Base-by-base conservation (phyloP, 2,797 vertebrate genomes). In the Molothrus aeneus region DNA sequence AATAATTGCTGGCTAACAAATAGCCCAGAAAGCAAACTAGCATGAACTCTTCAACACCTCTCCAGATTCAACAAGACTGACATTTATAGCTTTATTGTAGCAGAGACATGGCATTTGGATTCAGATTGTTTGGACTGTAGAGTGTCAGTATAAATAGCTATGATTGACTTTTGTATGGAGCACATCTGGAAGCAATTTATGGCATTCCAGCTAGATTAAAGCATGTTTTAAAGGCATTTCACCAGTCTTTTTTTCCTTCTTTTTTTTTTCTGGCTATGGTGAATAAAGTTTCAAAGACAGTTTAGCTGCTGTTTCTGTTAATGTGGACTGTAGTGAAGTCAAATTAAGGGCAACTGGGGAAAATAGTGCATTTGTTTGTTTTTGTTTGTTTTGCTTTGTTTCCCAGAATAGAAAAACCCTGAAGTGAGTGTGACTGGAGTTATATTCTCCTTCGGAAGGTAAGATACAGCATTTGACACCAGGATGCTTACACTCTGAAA, bases 111-210 rank as follows among this genome's bases (percentile, higher is more conserved):
- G 97, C 97, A 98, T 97, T 97, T 97, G 93, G 96, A 98, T 97
- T 98, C 95, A 94, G 98, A 97, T 98, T 98, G 98, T 98, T 98
- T 98, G 97, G 97, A 97, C 97, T 98, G 97, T 97, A 97, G 97
- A 97, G 97, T 98, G 98, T 98, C 97, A 97, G 98, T 97, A 97
- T 98, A 98, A 98, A 97, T 97, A 97, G 97, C 97, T 98, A 98
- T 99, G 98, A 98, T 98, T 98, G 98, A 98, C 98, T 98, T 98
- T 98, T 98, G 97, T 92, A 86, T 97, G 97, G 86, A 96, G 96
- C 98, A 98, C 98, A 99, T 98, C 98, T 99, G 98, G 98, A 98
- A 99, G 97, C 97, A 98, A 98, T 99, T 98, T 98, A 97, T 97
- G 95, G 96, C 98, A 98, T 98, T 99, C 98, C 98, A 97, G 94